Evolutionary conservation across 1,140 invertebrate genomes (phyloP), one percentile per base, ranked within the genome.

Genomic region (Ceratosolen solmsi): DNA sequence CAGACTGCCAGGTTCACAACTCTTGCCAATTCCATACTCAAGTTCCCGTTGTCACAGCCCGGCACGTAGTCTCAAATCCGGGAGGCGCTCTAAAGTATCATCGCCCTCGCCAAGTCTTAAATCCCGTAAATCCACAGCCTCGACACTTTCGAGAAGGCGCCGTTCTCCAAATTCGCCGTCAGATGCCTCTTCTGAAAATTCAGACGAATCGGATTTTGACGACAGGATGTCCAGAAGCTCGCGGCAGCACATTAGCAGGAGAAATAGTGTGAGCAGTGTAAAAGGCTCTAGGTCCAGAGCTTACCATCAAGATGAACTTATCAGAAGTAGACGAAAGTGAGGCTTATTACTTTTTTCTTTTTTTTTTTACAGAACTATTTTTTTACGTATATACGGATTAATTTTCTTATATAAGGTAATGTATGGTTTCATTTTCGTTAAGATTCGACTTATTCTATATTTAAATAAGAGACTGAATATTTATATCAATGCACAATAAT

Each of bases 71-170:
- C 4, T 92, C 85, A 85, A 91, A 75, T 91, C 90, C 22, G 85
- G 83, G 8, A 84, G 89, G 84, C 86, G 88, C n/a, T 94, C 93
- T 0, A 92, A 94, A 79, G 93, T 94, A 0, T 91, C 92, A 0
- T 96, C 95, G 0, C 95, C 95, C 0, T 94, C 95, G 0, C 92
- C 94, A 33, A 96, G 95, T 83, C 87, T 94, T 8, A 93, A 94
- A 82, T 95, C 94, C 0, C 92, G 94, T 36, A 94, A 94, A 84
- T 95, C 94, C 0, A 87, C 92, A 15, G 87, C 90, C 11, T 92
- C 91, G 0, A 85, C 90, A 0, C 86, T 88, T 27, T 88, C 89
- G 1, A 88, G 89, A 87, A 85, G 87, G 81, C 84, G 89, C 83
- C 85, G 89, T 84, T 89, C 91, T 60, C 84, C 91, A 17, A 86